A percentile compares a stretch with the other conserved stretches of the same genome.
Conservation (phyloP, 2,888 invertebrate genomes). For the Desoria tigrina region DNA sequence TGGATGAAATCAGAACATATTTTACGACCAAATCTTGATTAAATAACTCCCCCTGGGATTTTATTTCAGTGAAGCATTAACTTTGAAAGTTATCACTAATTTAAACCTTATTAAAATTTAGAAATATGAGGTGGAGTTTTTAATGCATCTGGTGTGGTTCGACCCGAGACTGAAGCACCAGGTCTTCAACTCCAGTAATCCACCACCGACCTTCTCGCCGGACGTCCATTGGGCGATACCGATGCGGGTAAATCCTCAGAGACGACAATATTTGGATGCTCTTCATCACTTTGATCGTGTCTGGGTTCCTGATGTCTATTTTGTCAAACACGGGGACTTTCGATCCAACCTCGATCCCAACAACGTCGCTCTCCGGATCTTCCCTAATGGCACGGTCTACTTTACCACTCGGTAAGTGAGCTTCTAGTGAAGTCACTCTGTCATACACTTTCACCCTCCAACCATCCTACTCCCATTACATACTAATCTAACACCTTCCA, state of each 20-base stretch:
- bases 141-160: constrained; percentile 90
- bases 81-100: no score
- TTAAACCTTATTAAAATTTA: no score
- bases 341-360: constrained; percentile 90
- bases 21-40: no score
- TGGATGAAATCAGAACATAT: no score
- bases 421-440: no score
- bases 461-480: no score
- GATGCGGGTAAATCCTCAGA: constrained; percentile 49
- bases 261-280: constrained; percentile 72
- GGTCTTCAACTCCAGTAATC: constrained; percentile 71
- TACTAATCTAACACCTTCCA: no score
- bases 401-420: constrained; percentile 80
- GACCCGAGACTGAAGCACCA: constrained; percentile 85
- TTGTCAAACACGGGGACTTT: constrained; percentile 95
- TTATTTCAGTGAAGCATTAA: no score
- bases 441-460: no score
- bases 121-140: constrained; percentile 96
- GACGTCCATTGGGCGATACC: constrained; percentile 52
- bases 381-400: constrained; percentile 88
- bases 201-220: constrained; percentile 39
- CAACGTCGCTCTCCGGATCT: constrained; percentile 89
- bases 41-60: no score
- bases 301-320: constrained; percentile 82
- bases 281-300: constrained; percentile 79